Percentiles rank a stretch among this genome's conserved stretches.
Conservation (phyloP, 2,113 vertebrate species). For the Falco punctatus region DNA sequence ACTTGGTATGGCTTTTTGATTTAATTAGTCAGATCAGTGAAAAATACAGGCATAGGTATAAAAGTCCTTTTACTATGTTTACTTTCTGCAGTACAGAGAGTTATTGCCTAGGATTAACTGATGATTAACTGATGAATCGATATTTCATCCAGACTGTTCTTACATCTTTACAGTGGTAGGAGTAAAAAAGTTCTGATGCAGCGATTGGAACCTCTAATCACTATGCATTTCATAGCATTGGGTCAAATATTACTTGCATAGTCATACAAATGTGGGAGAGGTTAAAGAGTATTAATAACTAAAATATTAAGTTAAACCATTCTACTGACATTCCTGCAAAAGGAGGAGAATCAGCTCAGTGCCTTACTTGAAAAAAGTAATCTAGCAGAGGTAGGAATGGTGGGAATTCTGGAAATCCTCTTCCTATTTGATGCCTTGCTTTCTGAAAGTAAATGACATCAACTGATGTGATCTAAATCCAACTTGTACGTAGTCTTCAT, state of each 20-base stretch:
- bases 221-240: background rate
- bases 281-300: background rate
- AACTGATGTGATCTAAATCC: slow-evolving; percentile 1
- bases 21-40: background rate
- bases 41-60: background rate
- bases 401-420: background rate
- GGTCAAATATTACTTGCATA: background rate
- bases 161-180: background rate
- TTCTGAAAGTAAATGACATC: background rate
- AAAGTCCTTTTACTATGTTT: background rate
- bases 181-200: background rate
- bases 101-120: background rate
- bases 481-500: background rate
- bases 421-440: background rate
- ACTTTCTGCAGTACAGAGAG: background rate
- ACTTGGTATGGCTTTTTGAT: background rate
- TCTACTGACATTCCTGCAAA: background rate
- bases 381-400: background rate
- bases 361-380: background rate
- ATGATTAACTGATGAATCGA: slow-evolving; percentile 17
- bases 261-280: background rate
- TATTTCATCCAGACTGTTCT: background rate
- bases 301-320: background rate
- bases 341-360: background rate
- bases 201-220: background rate